phyloP scores from a whole-genome alignment of 2,797 vertebrate genomes.

The Xenentodon cancila region DNA sequence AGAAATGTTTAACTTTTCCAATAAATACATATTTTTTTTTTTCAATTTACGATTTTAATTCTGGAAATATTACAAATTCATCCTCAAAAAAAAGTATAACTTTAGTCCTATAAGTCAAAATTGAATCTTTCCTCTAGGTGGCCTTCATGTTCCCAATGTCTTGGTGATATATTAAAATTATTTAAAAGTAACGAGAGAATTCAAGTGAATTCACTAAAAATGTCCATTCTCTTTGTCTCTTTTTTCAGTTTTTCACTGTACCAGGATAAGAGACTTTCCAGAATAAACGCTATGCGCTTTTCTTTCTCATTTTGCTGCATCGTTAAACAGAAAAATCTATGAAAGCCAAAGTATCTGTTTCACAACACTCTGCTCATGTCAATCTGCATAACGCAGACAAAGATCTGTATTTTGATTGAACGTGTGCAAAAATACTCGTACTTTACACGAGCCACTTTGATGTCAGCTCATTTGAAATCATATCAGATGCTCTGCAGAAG shows the following conservation, averaged over 20 bases:
- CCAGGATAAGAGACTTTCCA: conserved; percentile 21
- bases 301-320: conserved; percentile 20
- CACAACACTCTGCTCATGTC: conserved; percentile 81
- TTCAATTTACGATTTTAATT: too few relatives aligned
- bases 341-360: conserved; percentile 82
- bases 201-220: too few relatives aligned
- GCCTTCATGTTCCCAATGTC: too few relatives aligned
- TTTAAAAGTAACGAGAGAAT: too few relatives aligned
- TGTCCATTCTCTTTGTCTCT: too few relatives aligned
- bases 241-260: conserved; percentile 1
- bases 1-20: too few relatives aligned
- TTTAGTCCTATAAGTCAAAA: too few relatives aligned
- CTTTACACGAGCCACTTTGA: conserved; percentile 76
- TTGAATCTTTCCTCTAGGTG: too few relatives aligned
- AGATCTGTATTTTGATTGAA: conserved; percentile 84
- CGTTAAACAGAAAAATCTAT: conserved; percentile 73
- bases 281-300: conserved; percentile 14
- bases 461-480: conserved; percentile 79
- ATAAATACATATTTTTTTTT: too few relatives aligned
- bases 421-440: conserved; percentile 82
- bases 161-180: too few relatives aligned
- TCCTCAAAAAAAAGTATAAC: too few relatives aligned
- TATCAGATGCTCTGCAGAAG: conserved; percentile 71
- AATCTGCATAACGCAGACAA: conserved; percentile 81
- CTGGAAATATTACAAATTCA: too few relatives aligned